Conservation (phyloP, 2,797 vertebrate species). For the Enteromius trimaculatus region DNA sequence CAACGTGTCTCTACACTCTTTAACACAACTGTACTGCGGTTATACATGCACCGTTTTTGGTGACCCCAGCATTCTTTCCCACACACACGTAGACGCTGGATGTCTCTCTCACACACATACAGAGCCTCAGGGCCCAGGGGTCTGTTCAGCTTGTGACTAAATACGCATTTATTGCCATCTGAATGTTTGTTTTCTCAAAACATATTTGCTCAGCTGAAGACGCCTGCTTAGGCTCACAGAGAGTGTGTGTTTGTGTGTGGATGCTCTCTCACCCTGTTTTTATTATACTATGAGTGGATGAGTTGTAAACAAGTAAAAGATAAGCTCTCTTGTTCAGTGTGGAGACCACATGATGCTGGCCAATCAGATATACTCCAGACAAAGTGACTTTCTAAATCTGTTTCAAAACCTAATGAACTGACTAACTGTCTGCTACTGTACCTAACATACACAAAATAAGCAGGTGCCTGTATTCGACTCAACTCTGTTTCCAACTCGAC, state of each 20-base stretch:
- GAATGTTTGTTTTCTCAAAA: slow-evolving; percentile 65
- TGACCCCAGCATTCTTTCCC: slow-evolving; percentile 60
- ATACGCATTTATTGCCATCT: slow-evolving; percentile 57
- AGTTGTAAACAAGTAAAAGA: slow-evolving; percentile 39
- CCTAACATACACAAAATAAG: not conserved
- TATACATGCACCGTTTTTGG: slow-evolving; percentile 32
- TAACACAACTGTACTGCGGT: slow-evolving; percentile 31
- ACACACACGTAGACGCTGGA: slow-evolving; percentile 40
- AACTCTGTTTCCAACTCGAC: not conserved
- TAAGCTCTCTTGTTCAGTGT: not conserved
- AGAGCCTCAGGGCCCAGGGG: slow-evolving; percentile 60
- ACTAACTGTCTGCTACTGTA: not conserved
- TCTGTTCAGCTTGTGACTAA: slow-evolving; percentile 60
- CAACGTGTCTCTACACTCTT: slow-evolving; percentile 30
- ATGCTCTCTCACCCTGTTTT: slow-evolving; percentile 27
- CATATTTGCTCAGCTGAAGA: slow-evolving; percentile 74
- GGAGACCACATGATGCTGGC: not conserved
- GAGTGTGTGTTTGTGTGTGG: slow-evolving; percentile 41
- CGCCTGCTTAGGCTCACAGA: slow-evolving; percentile 55
- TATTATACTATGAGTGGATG: slow-evolving; percentile 32
- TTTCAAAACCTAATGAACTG: not conserved
- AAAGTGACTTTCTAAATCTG: not conserved
- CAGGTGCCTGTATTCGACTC: not conserved
- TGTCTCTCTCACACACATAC: slow-evolving; percentile 58
- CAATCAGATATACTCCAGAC: not conserved